Evolutionary conservation across 2,113 vertebrate species (phyloP), one percentile per base, ranked within the genome.

Genomic region (Etheostoma cragini): DNA sequence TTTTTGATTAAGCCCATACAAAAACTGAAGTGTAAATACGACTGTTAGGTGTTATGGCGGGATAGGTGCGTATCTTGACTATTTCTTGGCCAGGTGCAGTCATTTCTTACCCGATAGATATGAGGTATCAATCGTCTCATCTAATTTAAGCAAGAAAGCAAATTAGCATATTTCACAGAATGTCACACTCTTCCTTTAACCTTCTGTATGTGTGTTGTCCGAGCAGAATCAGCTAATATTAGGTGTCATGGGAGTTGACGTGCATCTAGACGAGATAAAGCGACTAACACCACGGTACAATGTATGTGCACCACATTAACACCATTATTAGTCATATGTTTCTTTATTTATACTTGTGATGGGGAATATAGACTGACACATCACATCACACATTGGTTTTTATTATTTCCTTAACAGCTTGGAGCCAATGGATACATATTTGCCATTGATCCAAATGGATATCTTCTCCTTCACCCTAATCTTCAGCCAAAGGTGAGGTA

Each of bases 401-500:
- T 46, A 67, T 22, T 61, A 35, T 65, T 35, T 76, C 46, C 24
- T 81, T 1, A 73, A 62, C 87, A 95, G 95, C 93, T 95, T 1
- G 98, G 98, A 52, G 97, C 97, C 62, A 99, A 99, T 24, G 98
- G 98, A 72, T 99, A 99, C 88, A 98, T 98, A 88, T 99, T 98
- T 94, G 97, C 98, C 63, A 98, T 99, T 19, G 98, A 99, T 92
- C 97, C 97, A 88, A 99, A 99, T 81, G 98, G 98, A 79, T 99
- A 99, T 91, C 97, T 99, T 78, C 95, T 99, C 21, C 95, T 99
- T 78, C 98, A 99, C 88, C 98, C 98, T 78, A 99, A 99, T 94
- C 97, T 99, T 72, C 97, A 91, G 93, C 96, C 97, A 77, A 97
- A 97, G 96, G 98, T 99, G 66, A 88, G 52, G 45, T 35, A 22